Evolutionary conservation across 2,888 invertebrate genomes (phyloP), one percentile per base, ranked within the genome.

Genomic region (Cheiracanthium punctorium): DNA sequence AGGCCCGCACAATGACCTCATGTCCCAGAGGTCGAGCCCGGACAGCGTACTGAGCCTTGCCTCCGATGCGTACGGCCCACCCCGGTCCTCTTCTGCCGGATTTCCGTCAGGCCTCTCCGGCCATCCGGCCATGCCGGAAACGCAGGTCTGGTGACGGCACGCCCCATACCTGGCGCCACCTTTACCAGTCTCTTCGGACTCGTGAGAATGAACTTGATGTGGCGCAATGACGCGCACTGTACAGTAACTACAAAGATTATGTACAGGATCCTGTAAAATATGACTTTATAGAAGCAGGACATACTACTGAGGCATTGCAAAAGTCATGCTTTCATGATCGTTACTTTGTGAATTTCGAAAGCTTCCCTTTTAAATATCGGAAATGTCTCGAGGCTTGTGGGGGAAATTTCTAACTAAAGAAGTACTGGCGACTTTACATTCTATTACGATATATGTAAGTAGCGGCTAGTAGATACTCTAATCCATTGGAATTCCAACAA

Each of bases 111-210:
- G 30, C 41, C 70, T 82, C 8, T 28, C 67, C 17, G 80, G 76
- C 28, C 88, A 88, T 58, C 84, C 82, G 41, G 37, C 82, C 7
- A 82, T 88, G 64, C 75, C 77, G 28, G 88, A 88, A 24, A 88
- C 88, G 5, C 88, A 80, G 29, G 88, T 88, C 37, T 88, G 88
- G 88, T 88, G 88, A 88, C 88, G 82, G 65, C 80, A 88, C 86
- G 86, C 86, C 70, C 58, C 58, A 17, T 75, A 74, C 72, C 30
- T 75, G 80, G 75, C 86, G 64, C 86, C 80, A 10, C 80, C 86
- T 24, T 69, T 82, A 74, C 75, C 81, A 52, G 58, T 81, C 37
- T 74, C 74, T 32, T 67, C 80, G 48, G 80, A 81, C 48, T 72
- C 72, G 43, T 72, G 80, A 73, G 58, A 24, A 58, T 24, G 24